Percentiles rank a stretch among this genome's conserved stretches.
Evolutionary conservation across 1,140 invertebrate genomes (phyloP).

Genomic region (Carposina sasakii): DNA sequence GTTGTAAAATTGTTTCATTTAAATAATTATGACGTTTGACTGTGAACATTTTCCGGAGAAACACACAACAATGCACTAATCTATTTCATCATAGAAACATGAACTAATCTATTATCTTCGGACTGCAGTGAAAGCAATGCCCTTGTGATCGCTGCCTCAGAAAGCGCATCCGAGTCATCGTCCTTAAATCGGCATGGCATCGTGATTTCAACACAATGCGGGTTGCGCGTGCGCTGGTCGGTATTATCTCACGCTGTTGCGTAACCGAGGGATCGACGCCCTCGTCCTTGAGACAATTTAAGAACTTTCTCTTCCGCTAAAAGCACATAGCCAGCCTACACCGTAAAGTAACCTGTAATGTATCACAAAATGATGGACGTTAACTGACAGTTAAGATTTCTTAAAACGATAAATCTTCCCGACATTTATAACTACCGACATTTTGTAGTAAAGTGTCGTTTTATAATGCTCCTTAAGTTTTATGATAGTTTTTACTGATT

Average conservation of each 20-base stretch:
- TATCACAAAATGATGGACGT: not conserved
- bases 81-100: too few relatives aligned
- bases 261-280: conserved; percentile 34
- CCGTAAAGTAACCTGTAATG: not conserved
- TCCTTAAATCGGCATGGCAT: conserved; percentile 52
- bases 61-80: too few relatives aligned
- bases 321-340: conserved; percentile 1
- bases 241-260: conserved; percentile 49
- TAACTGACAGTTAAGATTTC: conserved; percentile 23
- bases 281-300: conserved; percentile 55
- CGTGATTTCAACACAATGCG: too few relatives aligned
- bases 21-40: conserved; percentile 28
- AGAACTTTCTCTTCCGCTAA: conserved; percentile 43
- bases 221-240: conserved; percentile 22
- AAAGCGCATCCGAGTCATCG: conserved; percentile 40
- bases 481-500: too few relatives aligned
- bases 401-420: conserved; percentile 25
- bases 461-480: too few relatives aligned
- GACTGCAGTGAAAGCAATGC: conserved; percentile 44
- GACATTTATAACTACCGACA: too few relatives aligned
- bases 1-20: too few relatives aligned
- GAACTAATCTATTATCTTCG: too few relatives aligned
- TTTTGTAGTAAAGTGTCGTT: too few relatives aligned
- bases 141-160: conserved; percentile 25
- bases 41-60: conserved; percentile 11